phyloP scores from a whole-genome alignment of 2,888 invertebrate species.

The Malthinus flaveolus region DNA sequence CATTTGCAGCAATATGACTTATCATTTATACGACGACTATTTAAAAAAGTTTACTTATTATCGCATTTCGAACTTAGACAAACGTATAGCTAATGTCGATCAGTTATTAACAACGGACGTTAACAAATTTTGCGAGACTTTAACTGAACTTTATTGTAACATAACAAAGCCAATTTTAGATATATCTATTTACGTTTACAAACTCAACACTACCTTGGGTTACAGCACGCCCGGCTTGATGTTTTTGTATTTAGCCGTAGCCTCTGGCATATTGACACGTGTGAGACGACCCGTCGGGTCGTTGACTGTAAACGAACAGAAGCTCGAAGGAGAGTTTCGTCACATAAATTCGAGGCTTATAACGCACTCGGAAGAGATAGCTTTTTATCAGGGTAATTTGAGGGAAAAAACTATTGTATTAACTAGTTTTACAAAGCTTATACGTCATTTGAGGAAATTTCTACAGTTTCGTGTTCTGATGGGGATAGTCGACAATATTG shows the following conservation, averaged over 20 bases:
- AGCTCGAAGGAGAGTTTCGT: slow-evolving; percentile 97
- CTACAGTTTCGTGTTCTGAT: slow-evolving; percentile 87
- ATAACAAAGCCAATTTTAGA: slow-evolving; percentile 94
- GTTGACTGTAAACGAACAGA: slow-evolving; percentile 93
- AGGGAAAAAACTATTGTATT: slow-evolving; percentile 87
- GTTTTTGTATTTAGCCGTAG: slow-evolving; percentile 83
- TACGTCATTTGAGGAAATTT: slow-evolving; percentile 82
- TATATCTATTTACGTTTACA: slow-evolving; percentile 90
- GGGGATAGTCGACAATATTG: slow-evolving; percentile 94
- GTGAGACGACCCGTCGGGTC: slow-evolving; percentile 83
- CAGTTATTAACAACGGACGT: slow-evolving; percentile 95
- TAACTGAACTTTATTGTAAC: slow-evolving; percentile 95
- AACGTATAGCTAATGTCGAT: slow-evolving; percentile 93
- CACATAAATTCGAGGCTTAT: slow-evolving; percentile 95
- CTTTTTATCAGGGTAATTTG: slow-evolving; percentile 79
- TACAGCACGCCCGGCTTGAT: slow-evolving; percentile 87
- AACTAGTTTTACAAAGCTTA: slow-evolving; percentile 87
- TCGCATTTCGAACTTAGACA: slow-evolving; percentile 94
- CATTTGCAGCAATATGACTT: slow-evolving; percentile 85
- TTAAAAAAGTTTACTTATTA: slow-evolving; percentile 96
- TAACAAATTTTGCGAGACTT: slow-evolving; percentile 95
- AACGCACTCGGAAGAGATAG: slow-evolving; percentile 95
- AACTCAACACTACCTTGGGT: slow-evolving; percentile 79
- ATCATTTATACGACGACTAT: slow-evolving; percentile 87
- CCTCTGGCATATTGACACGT: slow-evolving; percentile 85